Evolutionary conservation across 37 sponge, comb jelly and placozoan species (phyloP).

Genomic region (Amphimedon queenslandica): DNA sequence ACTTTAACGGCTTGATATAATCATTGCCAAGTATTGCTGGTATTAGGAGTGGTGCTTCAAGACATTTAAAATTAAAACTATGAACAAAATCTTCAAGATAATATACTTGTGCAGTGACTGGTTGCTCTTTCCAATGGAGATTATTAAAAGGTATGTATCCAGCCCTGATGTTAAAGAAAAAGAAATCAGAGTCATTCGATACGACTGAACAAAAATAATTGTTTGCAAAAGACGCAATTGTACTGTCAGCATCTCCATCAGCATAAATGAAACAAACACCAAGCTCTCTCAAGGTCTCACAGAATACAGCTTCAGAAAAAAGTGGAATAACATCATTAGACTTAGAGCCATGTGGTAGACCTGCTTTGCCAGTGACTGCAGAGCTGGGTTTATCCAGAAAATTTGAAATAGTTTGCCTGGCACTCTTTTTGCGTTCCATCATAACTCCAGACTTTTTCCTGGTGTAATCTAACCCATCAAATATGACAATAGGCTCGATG

Average conservation of each 20-base stretch:
- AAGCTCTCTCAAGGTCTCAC: conserved; percentile 16
- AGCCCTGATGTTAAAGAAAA: conserved; percentile 37
- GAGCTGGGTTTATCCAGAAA: no score
- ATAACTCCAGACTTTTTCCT: conserved; percentile 37
- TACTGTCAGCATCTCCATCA: conserved; percentile 73
- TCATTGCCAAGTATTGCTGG: conserved; percentile 68
- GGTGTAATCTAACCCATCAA: conserved; percentile 66
- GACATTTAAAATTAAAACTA: background rate
- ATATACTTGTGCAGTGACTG: conserved; percentile 44
- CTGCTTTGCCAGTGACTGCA: background rate
- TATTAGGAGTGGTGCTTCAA: conserved; percentile 30
- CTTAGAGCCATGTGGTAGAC: background rate
- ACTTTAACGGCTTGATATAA: conserved; percentile 23
- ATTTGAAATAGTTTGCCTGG: background rate
- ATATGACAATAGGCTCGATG: conserved; percentile 49
- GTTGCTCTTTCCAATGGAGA: conserved; percentile 35
- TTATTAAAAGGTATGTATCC: conserved; percentile 61
- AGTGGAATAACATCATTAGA: no score
- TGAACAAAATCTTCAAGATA: conserved; percentile 7
- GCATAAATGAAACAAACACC: no score
- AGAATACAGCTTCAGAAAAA: conserved; percentile 33
- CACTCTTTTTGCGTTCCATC: background rate
- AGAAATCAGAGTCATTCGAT: conserved; percentile 71
- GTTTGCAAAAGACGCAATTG: conserved; percentile 51
- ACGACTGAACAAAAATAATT: conserved; percentile 55